Evolutionary conservation across 2,888 invertebrate genomes (phyloP).

Genomic region (Gortyna flavago): DNA sequence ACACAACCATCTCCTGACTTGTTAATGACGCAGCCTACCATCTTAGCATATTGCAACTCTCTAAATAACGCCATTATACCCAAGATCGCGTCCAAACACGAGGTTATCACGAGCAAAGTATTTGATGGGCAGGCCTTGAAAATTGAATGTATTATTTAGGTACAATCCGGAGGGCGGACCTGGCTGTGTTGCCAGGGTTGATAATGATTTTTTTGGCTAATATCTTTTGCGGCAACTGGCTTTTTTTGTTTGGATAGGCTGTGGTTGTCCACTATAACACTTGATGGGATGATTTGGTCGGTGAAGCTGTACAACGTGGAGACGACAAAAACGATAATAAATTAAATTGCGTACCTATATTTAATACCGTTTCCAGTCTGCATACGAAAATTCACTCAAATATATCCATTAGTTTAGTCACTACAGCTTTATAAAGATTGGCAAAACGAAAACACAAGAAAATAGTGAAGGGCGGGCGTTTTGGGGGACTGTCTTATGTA

Average conservation of each 20-base stretch:
- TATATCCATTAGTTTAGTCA: too few species aligned
- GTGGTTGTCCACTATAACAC: not conserved
- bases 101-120: constrained; percentile 85
- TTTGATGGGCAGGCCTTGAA: constrained; percentile 83
- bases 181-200: constrained; percentile 59
- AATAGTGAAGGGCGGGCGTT: too few species aligned
- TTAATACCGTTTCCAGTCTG: too few species aligned
- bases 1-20: constrained; percentile 89
- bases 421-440: too few species aligned
- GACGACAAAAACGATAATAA: too few species aligned
- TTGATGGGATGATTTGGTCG: not conserved
- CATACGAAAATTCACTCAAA: too few species aligned
- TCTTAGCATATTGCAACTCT: constrained; percentile 90
- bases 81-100: constrained; percentile 82
- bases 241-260: not conserved
- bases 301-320: not conserved
- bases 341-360: too few species aligned
- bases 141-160: constrained; percentile 89
- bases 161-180: constrained; percentile 80
- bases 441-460: too few species aligned
- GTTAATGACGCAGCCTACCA: constrained; percentile 89
- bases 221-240: not conserved
- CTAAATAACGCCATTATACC: constrained; percentile 89
- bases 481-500: too few species aligned
- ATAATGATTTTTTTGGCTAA: not conserved